Conservation (phyloP, 2,113 vertebrate species). For the Peromyscus californicus region DNA sequence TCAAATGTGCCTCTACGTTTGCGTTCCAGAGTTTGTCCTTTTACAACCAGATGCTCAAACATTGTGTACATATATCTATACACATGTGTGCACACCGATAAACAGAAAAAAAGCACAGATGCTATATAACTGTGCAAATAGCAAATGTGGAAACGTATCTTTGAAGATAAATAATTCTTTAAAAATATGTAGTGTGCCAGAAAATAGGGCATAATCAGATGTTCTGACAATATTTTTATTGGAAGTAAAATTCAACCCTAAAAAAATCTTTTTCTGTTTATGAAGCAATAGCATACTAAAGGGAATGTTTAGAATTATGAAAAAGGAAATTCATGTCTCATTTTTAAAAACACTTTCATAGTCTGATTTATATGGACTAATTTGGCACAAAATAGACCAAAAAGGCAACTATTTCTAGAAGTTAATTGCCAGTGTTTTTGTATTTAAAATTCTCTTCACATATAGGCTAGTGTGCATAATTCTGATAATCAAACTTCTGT, state of each 20-base stretch:
- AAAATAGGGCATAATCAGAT: background rate
- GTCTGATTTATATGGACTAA: background rate
- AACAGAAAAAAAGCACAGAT: background rate
- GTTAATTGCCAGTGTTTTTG: background rate
- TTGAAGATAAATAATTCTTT: background rate
- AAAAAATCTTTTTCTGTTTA: background rate
- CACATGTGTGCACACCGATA: background rate
- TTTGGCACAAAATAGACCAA: background rate
- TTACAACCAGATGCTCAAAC: background rate
- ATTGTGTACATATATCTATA: background rate
- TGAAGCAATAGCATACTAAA: background rate
- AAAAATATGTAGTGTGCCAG: slow-evolving; percentile 8
- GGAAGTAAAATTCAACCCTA: background rate
- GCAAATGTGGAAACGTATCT: slow-evolving; percentile 43
- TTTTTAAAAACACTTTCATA: background rate
- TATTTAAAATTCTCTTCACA: background rate
- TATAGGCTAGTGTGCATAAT: background rate
- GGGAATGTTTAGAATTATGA: background rate
- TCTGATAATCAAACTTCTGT: background rate
- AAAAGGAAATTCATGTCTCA: background rate
- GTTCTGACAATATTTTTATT: slow-evolving; percentile 31
- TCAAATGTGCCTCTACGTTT: background rate
- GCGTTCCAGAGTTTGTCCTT: background rate
- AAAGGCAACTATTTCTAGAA: background rate
- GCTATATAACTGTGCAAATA: background rate